phyloP scores from a whole-genome alignment of 1,140 invertebrate species.

The Diprion similis region DNA sequence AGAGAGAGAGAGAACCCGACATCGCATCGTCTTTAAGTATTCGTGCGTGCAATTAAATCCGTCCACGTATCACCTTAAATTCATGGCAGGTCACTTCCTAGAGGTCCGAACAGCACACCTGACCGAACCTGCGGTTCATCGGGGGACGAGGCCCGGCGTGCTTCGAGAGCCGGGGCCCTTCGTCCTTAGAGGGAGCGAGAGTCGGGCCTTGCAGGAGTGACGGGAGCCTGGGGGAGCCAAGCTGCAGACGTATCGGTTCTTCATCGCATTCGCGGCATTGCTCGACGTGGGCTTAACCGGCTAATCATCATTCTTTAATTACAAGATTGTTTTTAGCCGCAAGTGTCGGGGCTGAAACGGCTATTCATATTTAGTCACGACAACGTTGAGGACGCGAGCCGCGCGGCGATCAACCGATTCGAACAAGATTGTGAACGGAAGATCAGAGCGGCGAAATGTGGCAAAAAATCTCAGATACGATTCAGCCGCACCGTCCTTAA shows the following conservation, averaged over 20 bases:
- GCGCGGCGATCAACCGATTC: too few species aligned
- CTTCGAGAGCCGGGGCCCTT: neutral
- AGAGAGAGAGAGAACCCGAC: slow-evolving; percentile 12
- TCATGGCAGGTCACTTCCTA: too few species aligned
- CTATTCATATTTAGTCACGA: slow-evolving; percentile 3
- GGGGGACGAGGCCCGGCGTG: too few species aligned
- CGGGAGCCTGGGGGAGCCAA: neutral
- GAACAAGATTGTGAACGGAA: neutral
- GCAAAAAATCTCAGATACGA: neutral
- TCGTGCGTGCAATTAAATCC: too few species aligned
- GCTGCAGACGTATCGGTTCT: slow-evolving; percentile 43
- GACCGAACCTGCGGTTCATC: too few species aligned
- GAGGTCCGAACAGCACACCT: too few species aligned
- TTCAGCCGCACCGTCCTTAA: too few species aligned
- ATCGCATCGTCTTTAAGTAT: too few species aligned
- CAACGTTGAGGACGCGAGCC: neutral
- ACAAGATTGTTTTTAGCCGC: slow-evolving; percentile 41
- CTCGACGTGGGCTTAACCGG: slow-evolving; percentile 38
- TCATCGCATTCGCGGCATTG: slow-evolving; percentile 50
- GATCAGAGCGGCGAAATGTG: slow-evolving; percentile 2
- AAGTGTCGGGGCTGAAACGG: neutral
- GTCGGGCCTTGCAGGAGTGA: neutral
- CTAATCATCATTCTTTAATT: slow-evolving; percentile 55
- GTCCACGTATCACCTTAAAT: too few species aligned
- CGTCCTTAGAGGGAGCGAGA: neutral